Conservation (phyloP, 2,797 vertebrate genomes). For the Sciurus carolinensis region DNA sequence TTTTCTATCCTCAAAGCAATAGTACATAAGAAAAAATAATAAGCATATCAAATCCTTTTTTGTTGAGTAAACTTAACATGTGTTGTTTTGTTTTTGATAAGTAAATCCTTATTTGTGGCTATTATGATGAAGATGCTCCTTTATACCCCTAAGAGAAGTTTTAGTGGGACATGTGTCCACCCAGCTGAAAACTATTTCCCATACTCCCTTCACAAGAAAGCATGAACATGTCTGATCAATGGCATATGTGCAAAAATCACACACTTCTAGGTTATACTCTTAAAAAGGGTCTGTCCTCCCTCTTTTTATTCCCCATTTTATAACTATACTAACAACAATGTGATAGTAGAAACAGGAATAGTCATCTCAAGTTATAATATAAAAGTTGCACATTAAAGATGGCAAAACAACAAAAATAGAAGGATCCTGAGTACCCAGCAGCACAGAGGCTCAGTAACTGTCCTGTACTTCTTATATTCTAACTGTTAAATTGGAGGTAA, state of each 20-base stretch:
- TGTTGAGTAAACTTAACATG: not conserved
- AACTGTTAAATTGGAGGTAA: not conserved
- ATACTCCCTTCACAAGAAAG: not conserved
- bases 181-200: not conserved
- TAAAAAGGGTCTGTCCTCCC: not conserved
- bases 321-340: not conserved
- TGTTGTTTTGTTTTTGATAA: not conserved
- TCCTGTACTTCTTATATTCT: not conserved
- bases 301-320: not conserved
- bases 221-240: not conserved
- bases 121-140: not conserved
- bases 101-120: constrained; percentile 10
- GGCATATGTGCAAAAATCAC: not conserved
- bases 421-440: not conserved
- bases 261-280: not conserved
- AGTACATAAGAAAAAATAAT: not conserved
- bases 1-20: not conserved
- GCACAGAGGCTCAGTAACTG: not conserved
- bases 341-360: not conserved
- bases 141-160: not conserved
- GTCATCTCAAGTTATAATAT: not conserved
- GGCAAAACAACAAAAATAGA: not conserved
- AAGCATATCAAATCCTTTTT: constrained; percentile 40
- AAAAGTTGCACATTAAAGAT: not conserved
- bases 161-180: not conserved